Conservation (phyloP, 2,888 invertebrate genomes). For the Schrankia costaestrigalis region DNA sequence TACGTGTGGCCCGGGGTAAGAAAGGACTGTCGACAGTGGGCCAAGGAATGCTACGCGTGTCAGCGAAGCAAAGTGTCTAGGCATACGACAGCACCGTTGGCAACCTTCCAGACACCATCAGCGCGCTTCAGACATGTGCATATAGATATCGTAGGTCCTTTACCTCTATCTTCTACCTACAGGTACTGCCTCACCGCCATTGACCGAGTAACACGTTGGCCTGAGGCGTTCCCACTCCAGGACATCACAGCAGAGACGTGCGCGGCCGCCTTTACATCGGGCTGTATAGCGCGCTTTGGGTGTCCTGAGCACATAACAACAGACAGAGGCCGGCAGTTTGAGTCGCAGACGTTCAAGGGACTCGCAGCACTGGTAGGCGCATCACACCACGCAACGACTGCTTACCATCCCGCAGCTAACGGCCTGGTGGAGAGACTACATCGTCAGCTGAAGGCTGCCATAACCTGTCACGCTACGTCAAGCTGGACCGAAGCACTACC, state of each 20-base stretch:
- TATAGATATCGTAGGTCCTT: slow-evolving; percentile 29
- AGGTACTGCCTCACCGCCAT: slow-evolving; percentile 30
- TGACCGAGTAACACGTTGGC: slow-evolving; percentile 48
- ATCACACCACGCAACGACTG: not conserved
- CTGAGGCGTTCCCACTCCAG: no score
- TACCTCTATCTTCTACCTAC: slow-evolving; percentile 17
- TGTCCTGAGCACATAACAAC: not conserved
- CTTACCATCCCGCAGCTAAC: not conserved
- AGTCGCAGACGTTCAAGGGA: not conserved
- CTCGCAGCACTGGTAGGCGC: not conserved
- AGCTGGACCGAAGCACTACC: no score
- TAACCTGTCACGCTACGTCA: no score
- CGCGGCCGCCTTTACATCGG: slow-evolving; percentile 37
- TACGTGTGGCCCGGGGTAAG: slow-evolving; percentile 51
- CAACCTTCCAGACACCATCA: slow-evolving; percentile 10
- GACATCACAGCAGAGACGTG: slow-evolving; percentile 46
- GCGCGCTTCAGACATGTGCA: slow-evolving; percentile 40
- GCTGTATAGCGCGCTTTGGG: slow-evolving; percentile 25
- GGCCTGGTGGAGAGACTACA: slow-evolving; percentile 42
- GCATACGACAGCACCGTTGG: slow-evolving; percentile 12
- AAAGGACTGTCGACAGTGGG: slow-evolving; percentile 40
- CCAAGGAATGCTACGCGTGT: slow-evolving; percentile 36
- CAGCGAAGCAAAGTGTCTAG: slow-evolving; percentile 42
- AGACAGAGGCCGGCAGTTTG: not conserved
- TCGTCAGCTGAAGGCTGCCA: slow-evolving; percentile 26